Evolutionary conservation across 2,888 invertebrate species (phyloP), one percentile per base, ranked within the genome.

Genomic region (Oscheius sp.): DNA sequence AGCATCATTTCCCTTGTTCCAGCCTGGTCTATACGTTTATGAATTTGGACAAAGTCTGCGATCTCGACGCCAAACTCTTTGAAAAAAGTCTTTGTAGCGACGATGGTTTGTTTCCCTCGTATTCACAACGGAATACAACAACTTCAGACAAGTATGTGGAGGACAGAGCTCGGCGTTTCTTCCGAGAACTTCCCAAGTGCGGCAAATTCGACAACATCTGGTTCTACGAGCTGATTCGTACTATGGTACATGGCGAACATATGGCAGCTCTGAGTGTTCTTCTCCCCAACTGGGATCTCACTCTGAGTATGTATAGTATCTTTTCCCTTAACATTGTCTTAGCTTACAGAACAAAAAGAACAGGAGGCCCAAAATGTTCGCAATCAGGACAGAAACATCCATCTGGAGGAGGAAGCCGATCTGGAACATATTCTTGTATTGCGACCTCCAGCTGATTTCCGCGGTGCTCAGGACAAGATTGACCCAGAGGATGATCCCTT

Each of bases 211-310:
- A 47, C 48, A 48, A 63, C 37, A 35, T 42, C n/a, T 29, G 63
- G 63, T 63, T 63, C 48, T 63, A 47, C 48, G 63, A 63, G 9
- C 4, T 63, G n/a, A 29, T 63, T 47, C 21, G 48, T 5, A 3
- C 3, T 1, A 47, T 63, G 47, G 63, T 63, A 5, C 11, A 21
- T 47, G 63, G 63, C 11, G 63, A 48, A 47, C 63, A 63, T 48
- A 63, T 63, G 47, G 63, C 50, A 48, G 63, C 63, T 21, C 21
- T 63, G n/a, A 63, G 29, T 11, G 48, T 21, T 63, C 32, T 63
- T n/a, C 48, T 63, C 29, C 63, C 63, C n/a, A 48, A 63, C n/a
- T 63, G 32, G n/a, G 63, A 63, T 63, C 4, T 63, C 5, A 21
- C 48, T n/a, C n/a, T 47, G 47, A 63, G 63, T 63, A 21, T 21